A percentile compares a stretch with the other conserved stretches of the same genome.
Conservation (phyloP, 2,113 vertebrate species). For the Suricata suricatta region DNA sequence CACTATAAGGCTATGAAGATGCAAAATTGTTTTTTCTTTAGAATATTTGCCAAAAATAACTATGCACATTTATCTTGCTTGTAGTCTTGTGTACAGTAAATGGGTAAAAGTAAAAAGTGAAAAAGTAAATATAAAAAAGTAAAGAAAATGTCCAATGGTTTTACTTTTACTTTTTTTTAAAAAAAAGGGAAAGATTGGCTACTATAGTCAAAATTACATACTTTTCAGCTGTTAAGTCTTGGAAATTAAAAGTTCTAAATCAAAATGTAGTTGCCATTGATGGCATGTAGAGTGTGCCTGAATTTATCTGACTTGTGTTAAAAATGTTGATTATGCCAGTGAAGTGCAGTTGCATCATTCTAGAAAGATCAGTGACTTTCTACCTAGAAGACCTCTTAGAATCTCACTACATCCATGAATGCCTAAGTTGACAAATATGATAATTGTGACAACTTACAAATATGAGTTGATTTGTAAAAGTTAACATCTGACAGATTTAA, state of each 20-base stretch:
- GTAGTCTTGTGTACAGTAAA: neutral
- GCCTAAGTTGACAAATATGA: neutral
- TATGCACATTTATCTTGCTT: neutral
- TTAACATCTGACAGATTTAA: neutral
- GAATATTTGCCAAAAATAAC: neutral
- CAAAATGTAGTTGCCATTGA: neutral
- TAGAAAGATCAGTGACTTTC: neutral
- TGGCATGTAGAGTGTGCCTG: fast-evolving
- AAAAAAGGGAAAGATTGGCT: neutral
- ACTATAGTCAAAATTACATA: neutral
- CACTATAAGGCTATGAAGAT: neutral
- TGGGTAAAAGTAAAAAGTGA: neutral
- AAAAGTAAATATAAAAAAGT: neutral
- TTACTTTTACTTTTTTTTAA: neutral
- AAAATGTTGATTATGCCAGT: neutral
- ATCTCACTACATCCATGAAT: neutral
- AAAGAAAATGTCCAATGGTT: neutral
- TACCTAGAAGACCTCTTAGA: neutral
- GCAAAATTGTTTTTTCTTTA: neutral
- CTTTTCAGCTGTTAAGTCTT: neutral
- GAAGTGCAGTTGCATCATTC: neutral
- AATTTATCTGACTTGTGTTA: neutral
- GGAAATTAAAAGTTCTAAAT: neutral
- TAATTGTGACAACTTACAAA: neutral
- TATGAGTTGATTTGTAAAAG: neutral